phyloP scores from a whole-genome alignment of 2,113 vertebrate genomes.

The Bufo gargarizans region DNA sequence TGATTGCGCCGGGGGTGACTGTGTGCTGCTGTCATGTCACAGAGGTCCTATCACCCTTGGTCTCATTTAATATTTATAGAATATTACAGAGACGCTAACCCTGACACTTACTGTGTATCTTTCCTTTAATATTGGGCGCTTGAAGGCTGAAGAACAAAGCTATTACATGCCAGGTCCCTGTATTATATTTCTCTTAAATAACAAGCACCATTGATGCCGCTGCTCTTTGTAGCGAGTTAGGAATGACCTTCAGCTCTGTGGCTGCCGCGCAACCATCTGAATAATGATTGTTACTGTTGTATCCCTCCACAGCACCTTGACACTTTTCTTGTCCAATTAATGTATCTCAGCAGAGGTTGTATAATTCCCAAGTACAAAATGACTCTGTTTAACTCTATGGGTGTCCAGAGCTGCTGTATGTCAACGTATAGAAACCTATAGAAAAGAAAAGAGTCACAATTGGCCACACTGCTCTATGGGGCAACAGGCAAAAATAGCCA shows the following conservation, averaged over 20 bases:
- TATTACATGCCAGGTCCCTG: not conserved
- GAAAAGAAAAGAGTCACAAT: too few relatives aligned
- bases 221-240: conserved; percentile 28
- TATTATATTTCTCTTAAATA: conserved; percentile 30
- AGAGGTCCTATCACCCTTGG: not conserved
- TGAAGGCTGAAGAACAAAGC: conserved; percentile 9
- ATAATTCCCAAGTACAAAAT: conserved; percentile 7
- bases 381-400: conserved; percentile 20
- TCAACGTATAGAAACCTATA: not conserved
- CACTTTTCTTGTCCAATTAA: conserved; percentile 49
- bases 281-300: conserved; percentile 43
- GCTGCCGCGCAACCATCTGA: conserved; percentile 1
- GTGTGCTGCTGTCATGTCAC: not conserved
- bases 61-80: not conserved
- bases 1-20: not conserved
- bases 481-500: not conserved
- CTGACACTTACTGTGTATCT: not conserved
- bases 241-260: conserved; percentile 43
- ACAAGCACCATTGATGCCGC: not conserved
- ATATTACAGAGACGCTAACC: not conserved
- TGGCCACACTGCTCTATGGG: not conserved
- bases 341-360: conserved; percentile 20
- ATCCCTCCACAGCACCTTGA: conserved; percentile 33
- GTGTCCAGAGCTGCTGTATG: not conserved
- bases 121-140: not conserved